phyloP scores from a whole-genome alignment of 2,113 vertebrate species.

The Xiphias gladius region DNA sequence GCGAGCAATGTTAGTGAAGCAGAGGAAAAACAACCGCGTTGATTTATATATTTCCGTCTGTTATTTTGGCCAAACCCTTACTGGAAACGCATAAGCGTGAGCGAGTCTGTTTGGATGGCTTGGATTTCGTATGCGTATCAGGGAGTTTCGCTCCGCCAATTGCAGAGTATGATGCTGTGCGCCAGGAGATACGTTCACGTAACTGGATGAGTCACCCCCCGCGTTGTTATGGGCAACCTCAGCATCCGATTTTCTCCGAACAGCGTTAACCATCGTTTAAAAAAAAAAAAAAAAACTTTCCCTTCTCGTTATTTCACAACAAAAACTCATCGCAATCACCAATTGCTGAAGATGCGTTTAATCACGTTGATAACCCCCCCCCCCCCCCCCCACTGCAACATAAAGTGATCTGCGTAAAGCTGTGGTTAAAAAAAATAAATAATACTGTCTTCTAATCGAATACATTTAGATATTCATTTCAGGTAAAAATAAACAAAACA shows the following conservation, averaged over 20 bases:
- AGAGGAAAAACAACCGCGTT: background rate
- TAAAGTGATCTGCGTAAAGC: background rate
- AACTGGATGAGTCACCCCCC: constrained; percentile 83
- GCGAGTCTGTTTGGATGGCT: constrained; percentile 54
- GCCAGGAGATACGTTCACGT: constrained; percentile 64
- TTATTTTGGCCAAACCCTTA: background rate
- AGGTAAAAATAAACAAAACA: background rate
- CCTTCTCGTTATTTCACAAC: background rate
- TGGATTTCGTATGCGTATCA: constrained; percentile 21
- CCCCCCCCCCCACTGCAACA: background rate
- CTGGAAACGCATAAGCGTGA: background rate
- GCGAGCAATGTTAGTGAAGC: background rate
- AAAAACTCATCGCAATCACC: background rate
- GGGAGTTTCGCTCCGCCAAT: constrained; percentile 48
- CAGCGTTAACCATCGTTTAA: constrained; percentile 24
- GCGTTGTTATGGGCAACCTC: constrained; percentile 82
- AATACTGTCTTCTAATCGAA: background rate
- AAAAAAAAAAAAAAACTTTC: background rate
- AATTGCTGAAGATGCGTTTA: constrained; percentile 1
- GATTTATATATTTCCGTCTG: background rate
- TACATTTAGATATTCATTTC: background rate
- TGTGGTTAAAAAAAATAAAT: background rate
- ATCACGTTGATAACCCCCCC: background rate
- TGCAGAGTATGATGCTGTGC: constrained; percentile 61
- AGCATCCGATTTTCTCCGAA: constrained; percentile 59